Percentiles rank a stretch among this genome's conserved stretches.
These are phyloP conservation scores for Passerina amoena DNA, from an alignment of 2,113 vertebrate species.

Conservation along the genomic window DNA sequence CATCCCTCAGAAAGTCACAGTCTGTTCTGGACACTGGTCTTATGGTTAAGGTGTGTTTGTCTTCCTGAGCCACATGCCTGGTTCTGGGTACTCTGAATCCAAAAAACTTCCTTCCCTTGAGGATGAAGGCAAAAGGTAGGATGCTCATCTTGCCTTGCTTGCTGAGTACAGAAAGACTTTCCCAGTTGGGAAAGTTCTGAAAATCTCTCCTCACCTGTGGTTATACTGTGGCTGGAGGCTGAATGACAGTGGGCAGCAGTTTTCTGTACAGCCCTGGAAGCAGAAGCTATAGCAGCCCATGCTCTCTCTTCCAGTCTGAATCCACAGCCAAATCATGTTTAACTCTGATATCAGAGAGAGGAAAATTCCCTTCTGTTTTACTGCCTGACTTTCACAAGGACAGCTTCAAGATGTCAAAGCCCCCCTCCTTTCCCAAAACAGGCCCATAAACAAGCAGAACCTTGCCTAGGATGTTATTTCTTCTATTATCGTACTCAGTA, in stretches of 20 bases:
- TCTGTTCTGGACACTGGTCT: neutral
- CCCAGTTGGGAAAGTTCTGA: neutral
- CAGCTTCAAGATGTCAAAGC: neutral
- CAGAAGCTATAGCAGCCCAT: neutral
- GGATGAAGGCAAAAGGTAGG: neutral
- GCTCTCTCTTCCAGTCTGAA: neutral
- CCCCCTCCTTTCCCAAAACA: neutral
- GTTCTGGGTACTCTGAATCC: neutral
- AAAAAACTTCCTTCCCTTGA: neutral
- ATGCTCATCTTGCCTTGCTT: neutral
- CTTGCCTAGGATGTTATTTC: rapidly evolving
- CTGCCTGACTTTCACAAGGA: neutral
- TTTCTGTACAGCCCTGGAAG: neutral
- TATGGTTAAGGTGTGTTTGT: rapidly evolving
- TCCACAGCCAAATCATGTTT: neutral
- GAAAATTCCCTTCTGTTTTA: neutral
- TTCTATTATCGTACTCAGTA: neutral
- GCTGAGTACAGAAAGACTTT: neutral
- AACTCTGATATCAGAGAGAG: neutral
- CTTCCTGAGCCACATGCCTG: neutral
- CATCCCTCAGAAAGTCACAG: neutral
- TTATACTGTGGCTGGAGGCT: neutral
- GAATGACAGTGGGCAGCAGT: neutral
- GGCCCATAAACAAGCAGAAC: neutral
- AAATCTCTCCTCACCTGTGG: neutral